Base-by-base conservation (phyloP, 35 echinoderm and acorn worm species). In the Stichopus chloronotus region DNA sequence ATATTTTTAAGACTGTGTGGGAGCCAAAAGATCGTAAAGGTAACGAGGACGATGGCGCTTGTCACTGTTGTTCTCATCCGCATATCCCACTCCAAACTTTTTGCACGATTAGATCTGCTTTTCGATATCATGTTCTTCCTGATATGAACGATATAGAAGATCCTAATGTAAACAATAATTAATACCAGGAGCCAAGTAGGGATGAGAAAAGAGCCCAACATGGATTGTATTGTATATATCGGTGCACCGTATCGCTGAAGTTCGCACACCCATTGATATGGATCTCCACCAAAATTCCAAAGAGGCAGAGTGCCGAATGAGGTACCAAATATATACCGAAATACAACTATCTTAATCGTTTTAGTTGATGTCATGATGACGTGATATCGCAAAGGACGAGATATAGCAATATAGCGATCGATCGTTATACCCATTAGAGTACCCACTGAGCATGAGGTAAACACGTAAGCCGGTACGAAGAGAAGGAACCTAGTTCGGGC, bases 61-160 rank as follows among this genome's bases (percentile, higher is more conserved):
- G 88, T 91, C 1, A 91, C 23, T 56, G 86, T 88, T 24, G 58
- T 57, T 6, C 86, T n/a, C 5, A 25, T 88, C 8, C 58, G 86
- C 21, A 12, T 57, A 9, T 9, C 8, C 13, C 86, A 17, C 58
- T 63, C 56, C 4, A 56, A 10, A 52, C 14, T 6, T 52, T 88
- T 69, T 22, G 68, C 22, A 11, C 59, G 22, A 68, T 17, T 8
- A 8, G 9, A 25, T 7, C 54, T 58, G 58, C 57, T 88, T 6
- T 56, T 11, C 0, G 8, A 24, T 52, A 9, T 52, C 5, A 30
- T 20, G 19, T 88, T 14, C 5, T 24, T 58, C 63, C 58, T 88
- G 17, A 88, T 6, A 14, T 55, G 25, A 16, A 23, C 57, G 11
- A 88, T 52, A 57, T 88, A 88, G 58, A 88, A 88, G 53, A 88